These are phyloP conservation scores for Thunnus albacares DNA, from an alignment of 2,797 vertebrate species.

Conservation along the genomic window DNA sequence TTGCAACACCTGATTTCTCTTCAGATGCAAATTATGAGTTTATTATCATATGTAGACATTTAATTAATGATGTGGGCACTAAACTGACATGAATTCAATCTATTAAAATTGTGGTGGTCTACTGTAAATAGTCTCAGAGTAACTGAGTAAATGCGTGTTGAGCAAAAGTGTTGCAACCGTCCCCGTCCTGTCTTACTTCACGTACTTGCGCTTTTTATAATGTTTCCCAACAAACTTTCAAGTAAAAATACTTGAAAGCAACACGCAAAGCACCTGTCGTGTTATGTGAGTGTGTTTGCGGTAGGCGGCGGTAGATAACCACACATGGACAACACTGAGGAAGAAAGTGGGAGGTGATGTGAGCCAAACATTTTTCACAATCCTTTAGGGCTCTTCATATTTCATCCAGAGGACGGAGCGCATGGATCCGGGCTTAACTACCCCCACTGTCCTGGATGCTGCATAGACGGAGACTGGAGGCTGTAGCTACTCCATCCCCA, in stretches of 20 bases:
- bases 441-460: slow-evolving; percentile 70
- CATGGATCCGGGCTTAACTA: slow-evolving; percentile 71
- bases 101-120: too few relatives aligned
- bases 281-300: slow-evolving; percentile 14
- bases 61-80: too few relatives aligned
- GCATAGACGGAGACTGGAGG: slow-evolving; percentile 38
- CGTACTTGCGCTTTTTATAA: background rate
- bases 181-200: too few relatives aligned
- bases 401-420: slow-evolving; percentile 71
- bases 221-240: too few relatives aligned
- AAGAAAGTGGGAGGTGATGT: slow-evolving; percentile 75
- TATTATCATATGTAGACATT: too few relatives aligned
- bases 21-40: too few relatives aligned
- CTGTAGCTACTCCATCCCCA: slow-evolving; percentile 47
- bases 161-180: too few relatives aligned
- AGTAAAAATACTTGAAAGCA: background rate
- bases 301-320: slow-evolving; percentile 48
- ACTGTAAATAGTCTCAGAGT: too few relatives aligned
- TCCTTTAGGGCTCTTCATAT: slow-evolving; percentile 67
- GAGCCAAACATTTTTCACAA: slow-evolving; percentile 61
- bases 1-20: too few relatives aligned
- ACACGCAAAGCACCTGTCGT: background rate
- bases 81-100: too few relatives aligned
- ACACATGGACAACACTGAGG: background rate
- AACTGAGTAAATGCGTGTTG: too few relatives aligned